Evolutionary conservation across 2,113 vertebrate species (phyloP), one percentile per base, ranked within the genome.

Genomic region (Phaethornis superciliosus): DNA sequence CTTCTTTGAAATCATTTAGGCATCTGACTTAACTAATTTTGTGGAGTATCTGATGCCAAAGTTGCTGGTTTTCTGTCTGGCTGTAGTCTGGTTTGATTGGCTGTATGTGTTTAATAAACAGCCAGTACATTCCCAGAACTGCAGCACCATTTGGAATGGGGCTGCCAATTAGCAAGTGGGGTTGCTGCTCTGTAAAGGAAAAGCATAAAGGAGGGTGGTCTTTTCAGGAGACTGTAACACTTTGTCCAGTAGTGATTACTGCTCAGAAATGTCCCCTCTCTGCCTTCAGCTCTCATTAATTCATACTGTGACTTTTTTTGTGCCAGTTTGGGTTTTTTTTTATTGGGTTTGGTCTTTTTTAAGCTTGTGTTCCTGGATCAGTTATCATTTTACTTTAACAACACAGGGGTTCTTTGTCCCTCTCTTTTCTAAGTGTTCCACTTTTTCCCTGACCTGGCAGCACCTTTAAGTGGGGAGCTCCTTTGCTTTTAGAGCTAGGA

Each of bases 1-100:
- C 11, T 91, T 22, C 47, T 94, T 83, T 93, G 75, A 88, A 94
- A 68, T 93, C 22, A 30, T 89, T 95, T 67, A 74, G 46, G 59
- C 88, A 74, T 88, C 90, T 67, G 79, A 82, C 30, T 71, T 24
- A 44, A 69, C 91, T 56, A 81, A 79, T 95, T 91, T 80, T 0
- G 2, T 85, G 76, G 22, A 6, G 24, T 69, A 30, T 79, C 81
- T 89, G 87, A 71, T 81, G 78, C 44, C 1, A 0, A 54, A 76
- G 75, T 89, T 76, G 32, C 85, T 89, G 63, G 21, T 82, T 77
- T 72, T 49, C 67, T 69, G 33, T 52, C 54, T 89, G 58, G 18
- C 78, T 89, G 70, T 62, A 69, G 65, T 76, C 70, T 76, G 75
- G 23, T 93, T 67, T 33, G 35, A 19, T 37, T 75, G 81, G 20